Base-by-base conservation (phyloP, 2,113 vertebrate species). In the Pagrus major region DNA sequence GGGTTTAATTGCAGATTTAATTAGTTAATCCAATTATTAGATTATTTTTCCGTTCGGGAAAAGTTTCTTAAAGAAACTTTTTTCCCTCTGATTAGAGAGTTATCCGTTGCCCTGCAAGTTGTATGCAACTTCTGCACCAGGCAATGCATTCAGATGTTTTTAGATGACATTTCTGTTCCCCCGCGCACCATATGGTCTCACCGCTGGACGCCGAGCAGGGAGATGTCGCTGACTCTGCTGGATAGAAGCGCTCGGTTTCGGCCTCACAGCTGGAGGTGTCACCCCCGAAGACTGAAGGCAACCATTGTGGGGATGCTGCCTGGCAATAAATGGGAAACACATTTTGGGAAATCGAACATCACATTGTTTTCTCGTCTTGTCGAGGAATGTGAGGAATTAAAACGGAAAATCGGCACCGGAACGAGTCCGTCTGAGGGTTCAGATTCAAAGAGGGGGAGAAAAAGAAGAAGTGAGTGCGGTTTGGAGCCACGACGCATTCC, bases 301-400 rank as follows among this genome's bases (percentile, higher is more conserved):
- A n/a, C n/a, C 75, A 86, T 81, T 90, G 81, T 69, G 83, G 85
- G 84, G 92, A 87, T 66, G 76, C 77, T 65, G 74, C 63, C 52
- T 76, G 83, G 84, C 82, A 70, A 76, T 78, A 96, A 96, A 97
- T 96, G 95, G 94, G 94, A 95, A 96, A 96, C 96, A 97, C 94
- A 95, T 96, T 46, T 96, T n/a, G n/a, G n/a, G 94, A 93, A 82
- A 92, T 41, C 81, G 88, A 88, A 90, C 87, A 88, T 91, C 93
- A 76, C 93, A 90, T 85, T 93, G 87, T 90, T 92, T 87, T 91
- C 93, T 88, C 93, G 93, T 91, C 92, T 93, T 80, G 84, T 72
- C 83, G 81, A 83, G 93, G 95, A 95, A 94, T 94, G 89, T 52
- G 61, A 68, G 75, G 80, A 82, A 85, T 89, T 75, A 91, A 88